Evolutionary conservation across 2,888 invertebrate genomes (phyloP), one percentile per base, ranked within the genome.

Genomic region (Epicampocera succincta): DNA sequence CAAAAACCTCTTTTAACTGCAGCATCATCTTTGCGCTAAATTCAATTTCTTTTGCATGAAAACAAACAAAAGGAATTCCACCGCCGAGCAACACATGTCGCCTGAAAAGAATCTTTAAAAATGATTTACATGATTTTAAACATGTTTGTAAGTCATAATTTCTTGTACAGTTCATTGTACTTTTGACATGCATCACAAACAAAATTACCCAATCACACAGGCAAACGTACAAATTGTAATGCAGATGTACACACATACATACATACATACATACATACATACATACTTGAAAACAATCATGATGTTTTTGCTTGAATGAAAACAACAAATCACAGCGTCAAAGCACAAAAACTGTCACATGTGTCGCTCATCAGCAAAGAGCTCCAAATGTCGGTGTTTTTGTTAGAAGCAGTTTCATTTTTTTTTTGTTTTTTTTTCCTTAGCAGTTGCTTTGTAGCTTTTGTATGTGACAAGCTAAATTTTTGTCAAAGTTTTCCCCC

Each of bases 391-490:
- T 68, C 71, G 82, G 65, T 56, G 50, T 66, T 75, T 60, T 42
- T 66, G 44, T 60, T 72, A 46, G 52, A 72, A 66, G 13, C 8
- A 40, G 19, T 73, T 58, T 52, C 46, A 21, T 15, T 17, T 12
- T 50, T 56, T 48, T 40, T 48, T 42, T 52, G 42, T 71, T 40
- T 9, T 40, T 38, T 21, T 9, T 68, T n/a, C n/a, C n/a, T n/a
- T n/a, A n/a, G 21, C 38, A 63, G 29, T 40, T 78, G 71, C 82
- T 82, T 82, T 82, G 82, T 78, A 78, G 75, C 82, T 78, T 82
- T 78, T 82, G 82, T 71, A 78, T 82, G 61, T 82, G 82, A 82
- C 82, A 82, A 74, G 60, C 74, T 71, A 78, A 75, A 75, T 75
- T 78, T 82, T 75, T 78, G 78, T 82, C 74, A 82, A 75, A 74